Evolutionary conservation across 2,113 vertebrate genomes (phyloP).

Genomic region (Mesembrinibis cayennensis): DNA sequence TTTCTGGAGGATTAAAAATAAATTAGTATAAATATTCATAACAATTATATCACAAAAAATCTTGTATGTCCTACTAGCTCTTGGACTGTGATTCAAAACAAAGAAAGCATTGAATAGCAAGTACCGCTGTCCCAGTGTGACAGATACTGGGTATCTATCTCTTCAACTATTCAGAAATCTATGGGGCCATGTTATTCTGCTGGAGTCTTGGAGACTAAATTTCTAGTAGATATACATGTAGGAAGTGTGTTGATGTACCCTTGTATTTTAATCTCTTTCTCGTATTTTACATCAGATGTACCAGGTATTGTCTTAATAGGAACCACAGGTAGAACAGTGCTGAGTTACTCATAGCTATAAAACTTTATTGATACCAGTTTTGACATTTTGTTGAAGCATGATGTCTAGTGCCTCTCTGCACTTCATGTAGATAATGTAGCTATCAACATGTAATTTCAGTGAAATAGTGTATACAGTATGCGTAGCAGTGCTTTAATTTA

Average conservation of each 20-base stretch:
- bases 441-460: slow-evolving; percentile 81
- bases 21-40: slow-evolving; percentile 1
- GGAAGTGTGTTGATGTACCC: slow-evolving; percentile 13
- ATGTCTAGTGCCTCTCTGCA: slow-evolving; percentile 90
- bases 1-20: not conserved
- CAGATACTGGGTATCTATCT: not conserved
- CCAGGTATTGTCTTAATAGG: slow-evolving; percentile 68
- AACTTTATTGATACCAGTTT: slow-evolving; percentile 65
- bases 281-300: slow-evolving; percentile 65
- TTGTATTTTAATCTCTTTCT: slow-evolving; percentile 56
- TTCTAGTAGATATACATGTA: slow-evolving; percentile 18
- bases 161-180: not conserved
- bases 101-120: not conserved
- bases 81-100: not conserved
- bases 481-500: slow-evolving; percentile 77
- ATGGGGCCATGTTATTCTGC: slow-evolving; percentile 5
- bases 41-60: not conserved
- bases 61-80: not conserved
- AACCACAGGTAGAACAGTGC: slow-evolving; percentile 58
- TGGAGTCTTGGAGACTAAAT: slow-evolving; percentile 28
- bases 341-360: slow-evolving; percentile 73
- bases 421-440: slow-evolving; percentile 91
- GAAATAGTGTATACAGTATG: slow-evolving; percentile 76
- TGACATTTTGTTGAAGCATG: slow-evolving; percentile 85
- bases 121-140: slow-evolving; percentile 12